Evolutionary conservation across 2,797 vertebrate genomes (phyloP).

Genomic region (Perodicticus potto): DNA sequence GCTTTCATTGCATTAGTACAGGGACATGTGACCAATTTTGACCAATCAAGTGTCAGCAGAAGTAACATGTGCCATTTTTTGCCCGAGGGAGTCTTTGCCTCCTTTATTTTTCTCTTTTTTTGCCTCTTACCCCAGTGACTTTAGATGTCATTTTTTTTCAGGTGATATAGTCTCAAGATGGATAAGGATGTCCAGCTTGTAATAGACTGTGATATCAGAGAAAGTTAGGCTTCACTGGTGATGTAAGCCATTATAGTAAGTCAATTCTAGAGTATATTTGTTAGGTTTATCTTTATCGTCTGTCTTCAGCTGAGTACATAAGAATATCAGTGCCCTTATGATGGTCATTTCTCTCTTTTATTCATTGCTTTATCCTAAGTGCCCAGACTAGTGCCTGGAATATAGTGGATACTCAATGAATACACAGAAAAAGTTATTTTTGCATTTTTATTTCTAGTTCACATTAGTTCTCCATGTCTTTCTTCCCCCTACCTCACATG

Average conservation of each 20-base stretch:
- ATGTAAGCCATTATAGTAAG: neutral
- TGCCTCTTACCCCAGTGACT: neutral
- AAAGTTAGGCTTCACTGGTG: conserved; percentile 5
- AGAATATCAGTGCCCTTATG: neutral
- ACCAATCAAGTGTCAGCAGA: neutral
- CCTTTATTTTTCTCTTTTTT: conserved; percentile 14
- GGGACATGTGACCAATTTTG: neutral
- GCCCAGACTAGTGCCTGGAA: neutral
- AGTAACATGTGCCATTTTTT: neutral
- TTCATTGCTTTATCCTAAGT: neutral
- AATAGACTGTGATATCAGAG: neutral
- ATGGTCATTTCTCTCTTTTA: neutral
- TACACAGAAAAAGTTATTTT: too few species aligned
- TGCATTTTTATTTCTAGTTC: neutral
- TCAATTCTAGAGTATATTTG: neutral
- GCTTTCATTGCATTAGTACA: neutral
- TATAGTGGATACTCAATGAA: neutral
- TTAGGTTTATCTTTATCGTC: neutral
- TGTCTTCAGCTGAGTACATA: neutral
- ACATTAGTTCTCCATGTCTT: neutral
- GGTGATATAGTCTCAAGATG: neutral
- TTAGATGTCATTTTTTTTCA: neutral
- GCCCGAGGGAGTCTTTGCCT: neutral
- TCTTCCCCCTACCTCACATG: neutral
- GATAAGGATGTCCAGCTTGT: neutral